These are phyloP conservation scores for Myiagra hebetior DNA, from an alignment of 2,113 vertebrate species.

Conservation along the genomic window DNA sequence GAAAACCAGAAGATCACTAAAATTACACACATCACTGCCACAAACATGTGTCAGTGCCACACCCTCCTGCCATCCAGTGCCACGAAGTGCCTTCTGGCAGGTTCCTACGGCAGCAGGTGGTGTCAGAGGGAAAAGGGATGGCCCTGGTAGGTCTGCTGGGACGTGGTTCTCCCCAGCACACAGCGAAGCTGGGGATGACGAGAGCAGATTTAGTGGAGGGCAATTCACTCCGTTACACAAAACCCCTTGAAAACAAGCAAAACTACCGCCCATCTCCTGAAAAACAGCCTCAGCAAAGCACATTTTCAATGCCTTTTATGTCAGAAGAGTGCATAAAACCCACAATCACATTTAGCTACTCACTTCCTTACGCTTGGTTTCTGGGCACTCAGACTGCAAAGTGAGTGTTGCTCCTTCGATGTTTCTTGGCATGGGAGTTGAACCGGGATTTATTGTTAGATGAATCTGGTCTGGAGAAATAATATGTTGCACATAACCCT, in stretches of 20 bases:
- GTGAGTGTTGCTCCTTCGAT: constrained; percentile 97
- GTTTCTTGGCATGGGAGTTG: constrained; percentile 96
- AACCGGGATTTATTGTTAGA: constrained; percentile 96
- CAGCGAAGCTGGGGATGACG: accelerated
- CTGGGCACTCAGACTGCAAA: constrained; percentile 95
- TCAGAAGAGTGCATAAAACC: neutral
- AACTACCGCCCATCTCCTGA: neutral
- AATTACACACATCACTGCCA: accelerated
- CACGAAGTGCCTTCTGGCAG: neutral
- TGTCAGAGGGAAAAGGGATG: neutral
- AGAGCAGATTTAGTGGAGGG: neutral
- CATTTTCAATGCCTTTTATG: neutral
- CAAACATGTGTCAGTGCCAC: accelerated
- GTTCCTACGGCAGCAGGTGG: neutral
- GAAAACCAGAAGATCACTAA: neutral
- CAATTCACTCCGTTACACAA: accelerated
- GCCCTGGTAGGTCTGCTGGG: neutral
- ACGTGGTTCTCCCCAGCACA: neutral
- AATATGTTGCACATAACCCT: constrained; percentile 98
- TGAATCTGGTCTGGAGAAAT: constrained; percentile 98
- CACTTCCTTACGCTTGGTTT: constrained; percentile 96
- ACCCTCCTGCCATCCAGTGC: neutral
- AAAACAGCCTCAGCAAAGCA: neutral
- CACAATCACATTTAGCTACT: neutral
- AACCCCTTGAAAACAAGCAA: neutral